phyloP scores from a whole-genome alignment of 2,797 vertebrate species.

The Tiaroga cobitis region DNA sequence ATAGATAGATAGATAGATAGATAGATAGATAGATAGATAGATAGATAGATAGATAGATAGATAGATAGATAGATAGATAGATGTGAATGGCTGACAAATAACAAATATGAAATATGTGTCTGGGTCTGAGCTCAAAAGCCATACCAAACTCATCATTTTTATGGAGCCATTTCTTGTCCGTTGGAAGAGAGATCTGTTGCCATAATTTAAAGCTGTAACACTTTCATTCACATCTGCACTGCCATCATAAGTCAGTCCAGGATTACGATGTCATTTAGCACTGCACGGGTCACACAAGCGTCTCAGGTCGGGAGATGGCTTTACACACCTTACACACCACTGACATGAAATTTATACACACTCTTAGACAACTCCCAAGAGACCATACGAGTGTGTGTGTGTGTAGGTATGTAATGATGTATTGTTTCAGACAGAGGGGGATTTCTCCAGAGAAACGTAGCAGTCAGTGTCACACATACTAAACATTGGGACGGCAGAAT shows the following conservation, averaged over 20 bases:
- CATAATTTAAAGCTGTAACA: slow-evolving; percentile 47
- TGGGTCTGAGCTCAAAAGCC: slow-evolving; percentile 19
- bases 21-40: neutral
- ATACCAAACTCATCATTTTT: slow-evolving; percentile 53
- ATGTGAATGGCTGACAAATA: neutral
- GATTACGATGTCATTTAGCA: slow-evolving; percentile 52
- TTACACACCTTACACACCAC: slow-evolving; percentile 23
- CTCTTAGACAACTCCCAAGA: slow-evolving; percentile 5
- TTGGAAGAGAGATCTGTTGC: slow-evolving; percentile 49
- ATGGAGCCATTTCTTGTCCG: slow-evolving; percentile 51
- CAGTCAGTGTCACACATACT: neutral
- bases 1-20: no score
- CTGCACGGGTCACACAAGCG: slow-evolving; percentile 11
- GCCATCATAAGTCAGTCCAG: slow-evolving; percentile 54
- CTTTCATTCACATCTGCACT: slow-evolving; percentile 50
- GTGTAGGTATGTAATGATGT: slow-evolving; percentile 8
- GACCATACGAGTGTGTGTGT: neutral
- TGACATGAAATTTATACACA: slow-evolving; percentile 33
- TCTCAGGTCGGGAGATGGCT: slow-evolving; percentile 9
- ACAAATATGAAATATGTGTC: neutral
- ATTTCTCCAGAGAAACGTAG: slow-evolving; percentile 7
- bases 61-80: neutral
- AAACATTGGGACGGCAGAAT: neutral
- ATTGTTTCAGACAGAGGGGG: slow-evolving; percentile 17
- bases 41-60: neutral